Percentiles rank a stretch among this genome's conserved stretches.
Evolutionary conservation across 1,140 invertebrate genomes (phyloP).

Genomic region (Drosophila persimilis): DNA sequence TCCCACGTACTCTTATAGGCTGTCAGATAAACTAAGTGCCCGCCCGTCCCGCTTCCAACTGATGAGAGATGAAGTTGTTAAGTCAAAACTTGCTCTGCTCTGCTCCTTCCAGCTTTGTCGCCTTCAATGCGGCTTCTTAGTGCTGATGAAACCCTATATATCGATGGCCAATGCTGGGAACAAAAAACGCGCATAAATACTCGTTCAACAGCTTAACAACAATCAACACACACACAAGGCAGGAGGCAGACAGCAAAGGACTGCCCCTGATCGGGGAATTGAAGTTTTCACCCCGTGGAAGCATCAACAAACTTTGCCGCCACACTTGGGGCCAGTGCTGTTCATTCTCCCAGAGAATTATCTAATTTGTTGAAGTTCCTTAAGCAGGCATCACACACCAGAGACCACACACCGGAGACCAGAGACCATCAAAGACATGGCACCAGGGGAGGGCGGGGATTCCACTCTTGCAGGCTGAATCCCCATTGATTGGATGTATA

Average conservation of each 20-base stretch:
- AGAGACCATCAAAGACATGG: background rate
- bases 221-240: conserved; percentile 28
- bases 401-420: background rate
- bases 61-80: conserved; percentile 67
- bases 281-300: conserved; percentile 30
- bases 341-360: conserved; percentile 49
- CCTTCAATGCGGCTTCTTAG: conserved; percentile 16
- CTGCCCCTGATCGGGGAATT: conserved; percentile 47
- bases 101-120: conserved; percentile 24
- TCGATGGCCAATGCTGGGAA: conserved; percentile 53
- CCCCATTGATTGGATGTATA: conserved; percentile 11
- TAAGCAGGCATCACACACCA: background rate
- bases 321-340: conserved; percentile 47
- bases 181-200: conserved; percentile 66
- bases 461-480: conserved; percentile 32
- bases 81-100: conserved; percentile 69
- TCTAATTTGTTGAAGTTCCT: conserved; percentile 60
- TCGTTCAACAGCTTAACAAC: conserved; percentile 59
- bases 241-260: background rate
- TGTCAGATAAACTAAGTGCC: conserved; percentile 56
- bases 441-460: conserved; percentile 7
- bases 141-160: conserved; percentile 38
- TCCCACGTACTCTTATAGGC: conserved; percentile 4
- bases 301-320: conserved; percentile 61
- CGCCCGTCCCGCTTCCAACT: conserved; percentile 16